phyloP scores from a whole-genome alignment of 2,888 invertebrate genomes.

The Cristatella mucedo region DNA sequence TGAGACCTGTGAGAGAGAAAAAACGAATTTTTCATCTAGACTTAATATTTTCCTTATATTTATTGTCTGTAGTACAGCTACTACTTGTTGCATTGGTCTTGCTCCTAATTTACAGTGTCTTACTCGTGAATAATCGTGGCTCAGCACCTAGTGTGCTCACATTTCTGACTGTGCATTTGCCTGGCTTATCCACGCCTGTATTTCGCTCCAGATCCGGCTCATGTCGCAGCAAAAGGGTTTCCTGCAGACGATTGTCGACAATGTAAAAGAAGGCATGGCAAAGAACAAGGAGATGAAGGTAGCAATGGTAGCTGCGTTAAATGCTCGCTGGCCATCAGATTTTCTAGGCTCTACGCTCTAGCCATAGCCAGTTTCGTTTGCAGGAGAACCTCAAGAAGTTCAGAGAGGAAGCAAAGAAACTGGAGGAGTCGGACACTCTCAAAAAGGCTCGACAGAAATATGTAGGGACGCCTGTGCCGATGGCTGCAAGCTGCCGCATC shows the following conservation, averaged over 20 bases:
- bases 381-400: conserved; percentile 80
- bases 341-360: neutral
- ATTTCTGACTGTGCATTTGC: too few relatives aligned
- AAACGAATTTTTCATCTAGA: too few relatives aligned
- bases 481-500: conserved; percentile 10
- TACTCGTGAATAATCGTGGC: too few relatives aligned
- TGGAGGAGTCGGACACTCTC: conserved; percentile 89
- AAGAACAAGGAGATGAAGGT: conserved; percentile 94
- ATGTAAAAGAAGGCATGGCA: conserved; percentile 77
- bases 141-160: too few relatives aligned
- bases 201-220: too few relatives aligned
- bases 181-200: too few relatives aligned
- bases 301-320: conserved; percentile 10
- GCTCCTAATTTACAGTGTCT: too few relatives aligned
- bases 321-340: neutral
- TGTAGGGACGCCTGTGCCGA: conserved; percentile 29
- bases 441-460: conserved; percentile 60
- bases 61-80: too few relatives aligned
- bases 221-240: conserved; percentile 47
- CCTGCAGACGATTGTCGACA: conserved; percentile 70
- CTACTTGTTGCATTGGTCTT: too few relatives aligned
- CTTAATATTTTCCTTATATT: too few relatives aligned
- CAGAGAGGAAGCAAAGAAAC: conserved; percentile 80
- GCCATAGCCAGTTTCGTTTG: conserved; percentile 12
- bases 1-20: too few relatives aligned